A percentile compares a stretch with the other conserved stretches of the same genome.
These are phyloP conservation scores for Odontophorus gujanensis DNA, from an alignment of 2,113 vertebrate species.

Conservation along the genomic window DNA sequence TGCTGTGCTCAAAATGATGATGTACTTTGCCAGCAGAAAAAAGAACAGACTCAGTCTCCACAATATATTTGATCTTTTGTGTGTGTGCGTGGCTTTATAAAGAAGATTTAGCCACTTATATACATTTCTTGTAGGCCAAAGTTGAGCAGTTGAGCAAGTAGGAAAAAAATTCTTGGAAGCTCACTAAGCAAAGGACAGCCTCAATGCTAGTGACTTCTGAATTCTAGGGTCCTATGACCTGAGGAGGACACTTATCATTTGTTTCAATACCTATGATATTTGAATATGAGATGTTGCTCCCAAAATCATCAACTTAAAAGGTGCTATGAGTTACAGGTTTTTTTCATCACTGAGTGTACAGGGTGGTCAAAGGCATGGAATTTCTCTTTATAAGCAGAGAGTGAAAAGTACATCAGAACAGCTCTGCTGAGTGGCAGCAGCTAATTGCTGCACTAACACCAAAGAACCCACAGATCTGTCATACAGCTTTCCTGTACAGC, in stretches of 20 bases:
- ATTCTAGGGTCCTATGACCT: neutral
- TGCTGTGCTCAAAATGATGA: neutral
- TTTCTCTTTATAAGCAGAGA: neutral
- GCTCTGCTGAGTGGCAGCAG: neutral
- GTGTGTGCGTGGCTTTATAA: neutral
- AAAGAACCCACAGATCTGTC: neutral
- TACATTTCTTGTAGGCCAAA: neutral
- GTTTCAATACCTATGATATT: neutral
- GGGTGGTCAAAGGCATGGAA: neutral
- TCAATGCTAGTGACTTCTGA: neutral
- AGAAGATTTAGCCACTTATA: neutral
- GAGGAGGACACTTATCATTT: neutral
- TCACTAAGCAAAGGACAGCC: neutral
- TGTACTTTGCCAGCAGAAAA: neutral
- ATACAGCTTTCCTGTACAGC: conserved; percentile 1
- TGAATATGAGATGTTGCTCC: neutral
- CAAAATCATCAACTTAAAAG: neutral
- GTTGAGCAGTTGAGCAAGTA: neutral
- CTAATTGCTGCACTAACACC: neutral
- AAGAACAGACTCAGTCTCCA: neutral
- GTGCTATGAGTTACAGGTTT: neutral
- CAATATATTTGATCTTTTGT: neutral
- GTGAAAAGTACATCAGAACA: neutral
- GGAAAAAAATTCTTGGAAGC: neutral
- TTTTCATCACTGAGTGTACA: neutral